A percentile compares a stretch with the other conserved stretches of the same genome.
Evolutionary conservation across 2,113 vertebrate genomes (phyloP).

Genomic region (Zonotrichia leucophrys): DNA sequence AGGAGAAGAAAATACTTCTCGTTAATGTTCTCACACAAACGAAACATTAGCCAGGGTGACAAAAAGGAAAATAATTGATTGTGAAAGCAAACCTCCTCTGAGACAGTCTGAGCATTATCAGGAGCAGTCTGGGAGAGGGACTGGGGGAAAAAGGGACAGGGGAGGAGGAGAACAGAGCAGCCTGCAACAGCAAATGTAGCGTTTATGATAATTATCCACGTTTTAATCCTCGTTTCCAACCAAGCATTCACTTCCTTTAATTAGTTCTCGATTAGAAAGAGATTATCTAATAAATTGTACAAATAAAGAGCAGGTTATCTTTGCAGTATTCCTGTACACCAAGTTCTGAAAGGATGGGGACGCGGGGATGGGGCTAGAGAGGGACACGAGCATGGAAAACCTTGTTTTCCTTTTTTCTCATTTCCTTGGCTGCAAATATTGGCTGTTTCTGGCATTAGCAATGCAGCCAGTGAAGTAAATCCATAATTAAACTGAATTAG

Average conservation of each 20-base stretch:
- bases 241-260: conserved; percentile 74
- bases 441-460: not conserved
- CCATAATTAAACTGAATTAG: conserved; percentile 67
- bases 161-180: not conserved
- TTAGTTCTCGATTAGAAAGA: conserved; percentile 73
- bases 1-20: conserved; percentile 56
- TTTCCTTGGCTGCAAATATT: conserved; percentile 22
- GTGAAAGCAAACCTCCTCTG: conserved; percentile 55
- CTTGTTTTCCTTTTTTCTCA: not conserved
- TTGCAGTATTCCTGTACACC: not conserved
- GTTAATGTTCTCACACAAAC: conserved; percentile 60
- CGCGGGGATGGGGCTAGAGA: not conserved
- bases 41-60: conserved; percentile 43
- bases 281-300: conserved; percentile 76
- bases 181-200: conserved; percentile 49
- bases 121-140: conserved; percentile 48
- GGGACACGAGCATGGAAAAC: not conserved
- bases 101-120: conserved; percentile 47
- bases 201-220: conserved; percentile 64
- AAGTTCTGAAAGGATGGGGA: conserved; percentile 17
- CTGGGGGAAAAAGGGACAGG: not conserved
- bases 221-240: conserved; percentile 70
- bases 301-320: conserved; percentile 64
- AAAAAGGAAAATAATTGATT: conserved; percentile 60
- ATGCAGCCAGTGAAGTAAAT: conserved; percentile 46